Conservation (phyloP, 2,113 vertebrate genomes). For the Diadophis punctatus region DNA sequence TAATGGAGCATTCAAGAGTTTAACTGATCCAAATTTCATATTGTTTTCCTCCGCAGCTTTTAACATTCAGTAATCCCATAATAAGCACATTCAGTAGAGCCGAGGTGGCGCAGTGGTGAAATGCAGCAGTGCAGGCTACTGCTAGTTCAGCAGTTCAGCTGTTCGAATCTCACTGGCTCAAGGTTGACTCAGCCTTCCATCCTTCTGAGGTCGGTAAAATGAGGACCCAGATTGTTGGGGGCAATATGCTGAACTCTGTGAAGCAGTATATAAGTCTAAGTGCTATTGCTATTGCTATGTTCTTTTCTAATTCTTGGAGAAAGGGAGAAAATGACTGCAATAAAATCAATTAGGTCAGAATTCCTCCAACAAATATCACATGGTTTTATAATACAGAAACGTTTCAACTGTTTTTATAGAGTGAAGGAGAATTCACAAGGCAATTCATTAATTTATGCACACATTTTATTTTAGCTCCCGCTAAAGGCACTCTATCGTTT, state of each 20-base stretch:
- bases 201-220: too few species aligned
- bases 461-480: slow-evolving; percentile 32
- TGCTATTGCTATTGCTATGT: too few species aligned
- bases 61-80: neutral
- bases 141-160: too few species aligned
- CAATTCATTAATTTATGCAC: slow-evolving; percentile 1
- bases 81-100: too few species aligned
- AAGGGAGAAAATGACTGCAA: neutral
- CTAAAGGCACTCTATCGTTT: slow-evolving; percentile 4
- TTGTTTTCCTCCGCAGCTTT: neutral
- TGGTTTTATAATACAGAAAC: neutral
- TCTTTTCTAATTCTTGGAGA: neutral
- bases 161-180: too few species aligned
- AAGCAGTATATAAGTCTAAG: too few species aligned
- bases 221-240: too few species aligned
- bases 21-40: neutral
- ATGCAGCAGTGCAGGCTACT: too few species aligned
- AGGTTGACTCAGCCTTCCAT: too few species aligned
- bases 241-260: too few species aligned
- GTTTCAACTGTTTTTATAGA: neutral
- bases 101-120: too few species aligned
- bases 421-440: neutral
- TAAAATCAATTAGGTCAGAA: neutral
- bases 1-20: neutral
- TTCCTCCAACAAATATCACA: neutral